Evolutionary conservation across 2,797 vertebrate species (phyloP).

Genomic region (Poecilia picta): DNA sequence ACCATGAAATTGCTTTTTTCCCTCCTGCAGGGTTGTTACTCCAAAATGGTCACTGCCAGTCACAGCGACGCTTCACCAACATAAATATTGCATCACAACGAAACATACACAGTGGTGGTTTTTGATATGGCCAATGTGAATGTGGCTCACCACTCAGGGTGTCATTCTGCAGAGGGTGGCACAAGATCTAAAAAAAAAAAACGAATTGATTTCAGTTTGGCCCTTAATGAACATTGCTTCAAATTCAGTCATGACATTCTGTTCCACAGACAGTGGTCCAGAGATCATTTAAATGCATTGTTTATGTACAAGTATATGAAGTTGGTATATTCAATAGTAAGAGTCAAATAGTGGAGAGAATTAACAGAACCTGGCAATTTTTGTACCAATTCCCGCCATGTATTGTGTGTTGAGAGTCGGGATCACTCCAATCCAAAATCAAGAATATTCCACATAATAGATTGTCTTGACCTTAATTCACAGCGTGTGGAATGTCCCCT

Average conservation of each 20-base stretch:
- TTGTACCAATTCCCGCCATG: too few relatives aligned
- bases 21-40: slow-evolving; percentile 80
- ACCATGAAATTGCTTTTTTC: slow-evolving; percentile 89
- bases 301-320: background rate
- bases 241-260: background rate
- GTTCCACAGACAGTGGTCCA: background rate
- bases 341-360: background rate
- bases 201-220: background rate
- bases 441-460: too few relatives aligned
- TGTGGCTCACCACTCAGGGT: background rate
- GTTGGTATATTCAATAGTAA: background rate
- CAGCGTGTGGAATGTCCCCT: too few relatives aligned
- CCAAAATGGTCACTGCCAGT: slow-evolving; percentile 63
- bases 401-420: too few relatives aligned
- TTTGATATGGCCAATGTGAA: background rate
- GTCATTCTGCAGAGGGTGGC: background rate
- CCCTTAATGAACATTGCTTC: background rate
- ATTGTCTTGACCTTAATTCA: too few relatives aligned
- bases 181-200: background rate
- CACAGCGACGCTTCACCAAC: slow-evolving; percentile 49
- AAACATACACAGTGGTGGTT: background rate
- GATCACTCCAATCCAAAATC: too few relatives aligned
- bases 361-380: background rate
- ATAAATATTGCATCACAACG: slow-evolving; percentile 74
- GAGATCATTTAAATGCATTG: background rate